These are phyloP conservation scores for Rhipidura dahli DNA, from an alignment of 2,113 vertebrate genomes.

Conservation along the genomic window DNA sequence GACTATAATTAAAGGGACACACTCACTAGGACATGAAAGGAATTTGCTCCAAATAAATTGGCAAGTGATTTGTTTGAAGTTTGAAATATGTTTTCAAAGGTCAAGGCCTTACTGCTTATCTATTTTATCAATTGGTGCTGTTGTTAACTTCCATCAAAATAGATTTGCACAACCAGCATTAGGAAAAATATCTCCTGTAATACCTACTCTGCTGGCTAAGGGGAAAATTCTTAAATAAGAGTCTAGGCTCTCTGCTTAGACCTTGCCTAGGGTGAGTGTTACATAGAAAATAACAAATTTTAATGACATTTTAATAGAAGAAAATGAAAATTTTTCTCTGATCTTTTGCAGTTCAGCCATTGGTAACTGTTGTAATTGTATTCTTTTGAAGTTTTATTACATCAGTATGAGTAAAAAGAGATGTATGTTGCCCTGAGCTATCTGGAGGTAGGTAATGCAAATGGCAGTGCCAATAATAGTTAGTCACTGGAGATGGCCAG, in stretches of 20 bases:
- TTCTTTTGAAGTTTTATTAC: neutral
- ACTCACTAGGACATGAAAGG: neutral
- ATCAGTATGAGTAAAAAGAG: neutral
- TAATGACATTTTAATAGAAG: neutral
- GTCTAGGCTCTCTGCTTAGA: neutral
- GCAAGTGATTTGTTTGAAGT: neutral
- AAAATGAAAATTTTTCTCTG: conserved; percentile 1
- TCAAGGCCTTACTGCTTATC: neutral
- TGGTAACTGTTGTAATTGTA: neutral
- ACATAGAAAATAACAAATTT: conserved; percentile 2
- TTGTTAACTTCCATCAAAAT: neutral
- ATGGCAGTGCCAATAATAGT: neutral
- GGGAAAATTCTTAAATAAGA: neutral
- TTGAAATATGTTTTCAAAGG: neutral
- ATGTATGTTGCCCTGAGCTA: neutral
- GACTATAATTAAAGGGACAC: neutral
- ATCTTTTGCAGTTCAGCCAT: neutral
- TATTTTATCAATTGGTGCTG: neutral
- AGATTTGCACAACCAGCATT: neutral
- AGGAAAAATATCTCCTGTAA: neutral
- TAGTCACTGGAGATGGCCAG: neutral
- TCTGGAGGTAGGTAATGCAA: neutral
- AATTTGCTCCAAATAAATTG: neutral
- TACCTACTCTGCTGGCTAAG: neutral
- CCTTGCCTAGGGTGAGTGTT: neutral